A percentile compares a stretch with the other conserved stretches of the same genome.
phyloP scores from a whole-genome alignment of 2,888 invertebrate species.

The Folsomia candida region DNA sequence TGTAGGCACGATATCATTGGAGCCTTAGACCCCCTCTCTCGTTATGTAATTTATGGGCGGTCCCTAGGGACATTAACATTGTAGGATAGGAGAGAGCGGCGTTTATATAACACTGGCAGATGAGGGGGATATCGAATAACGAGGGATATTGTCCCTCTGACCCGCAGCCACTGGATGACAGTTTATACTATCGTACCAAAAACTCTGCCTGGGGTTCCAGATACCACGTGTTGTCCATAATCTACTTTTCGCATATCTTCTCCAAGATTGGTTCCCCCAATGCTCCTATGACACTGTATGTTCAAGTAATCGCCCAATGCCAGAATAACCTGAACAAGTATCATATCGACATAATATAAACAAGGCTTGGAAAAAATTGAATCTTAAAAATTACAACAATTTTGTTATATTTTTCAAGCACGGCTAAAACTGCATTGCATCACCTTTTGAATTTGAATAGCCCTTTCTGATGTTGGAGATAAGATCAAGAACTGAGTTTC shows the following conservation, averaged over 20 bases:
- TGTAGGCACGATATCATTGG: too few species aligned
- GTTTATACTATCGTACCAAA: slow-evolving; percentile 74
- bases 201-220: slow-evolving; percentile 97
- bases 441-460: slow-evolving; percentile 93
- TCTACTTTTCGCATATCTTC: slow-evolving; percentile 97
- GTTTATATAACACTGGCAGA: background rate
- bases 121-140: background rate
- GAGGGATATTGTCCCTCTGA: background rate
- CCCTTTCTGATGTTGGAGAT: slow-evolving; percentile 95
- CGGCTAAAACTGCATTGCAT: background rate
- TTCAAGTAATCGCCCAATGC: slow-evolving; percentile 98
- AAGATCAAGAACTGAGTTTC: slow-evolving; percentile 91
- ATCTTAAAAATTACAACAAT: background rate
- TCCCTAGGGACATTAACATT: too few species aligned
- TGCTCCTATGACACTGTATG: slow-evolving; percentile 98
- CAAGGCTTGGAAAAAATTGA: too few species aligned
- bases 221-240: slow-evolving; percentile 98
- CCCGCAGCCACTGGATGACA: background rate
- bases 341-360: background rate
- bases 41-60: too few species aligned
- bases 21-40: too few species aligned
- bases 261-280: slow-evolving; percentile 96
- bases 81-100: too few species aligned
- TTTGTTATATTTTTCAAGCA: background rate
- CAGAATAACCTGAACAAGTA: slow-evolving; percentile 69